Evolutionary conservation across 2,888 invertebrate species (phyloP).

Genomic region (Beris chalybata): DNA sequence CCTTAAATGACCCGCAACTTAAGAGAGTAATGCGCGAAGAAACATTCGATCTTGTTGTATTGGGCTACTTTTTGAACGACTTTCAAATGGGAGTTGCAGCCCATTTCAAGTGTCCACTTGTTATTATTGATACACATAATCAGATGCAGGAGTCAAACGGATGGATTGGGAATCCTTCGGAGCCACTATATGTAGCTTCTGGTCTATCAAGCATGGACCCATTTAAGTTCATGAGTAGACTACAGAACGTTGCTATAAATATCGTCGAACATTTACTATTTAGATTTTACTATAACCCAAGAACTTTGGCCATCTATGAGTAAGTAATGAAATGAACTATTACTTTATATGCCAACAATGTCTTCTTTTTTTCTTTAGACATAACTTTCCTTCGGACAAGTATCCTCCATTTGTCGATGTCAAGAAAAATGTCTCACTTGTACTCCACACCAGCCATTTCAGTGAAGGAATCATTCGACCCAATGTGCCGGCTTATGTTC

Average conservation of each 20-base stretch:
- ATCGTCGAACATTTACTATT: background rate
- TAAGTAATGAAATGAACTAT: background rate
- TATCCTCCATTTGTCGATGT: constrained; percentile 45
- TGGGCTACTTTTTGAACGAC: constrained; percentile 47
- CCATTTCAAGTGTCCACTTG: constrained; percentile 49
- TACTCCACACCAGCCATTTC: constrained; percentile 51
- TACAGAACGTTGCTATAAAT: background rate
- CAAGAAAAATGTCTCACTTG: constrained; percentile 49
- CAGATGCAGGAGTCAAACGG: constrained; percentile 45
- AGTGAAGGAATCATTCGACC: constrained; percentile 50
- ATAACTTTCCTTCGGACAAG: constrained; percentile 42
- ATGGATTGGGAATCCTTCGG: constrained; percentile 48
- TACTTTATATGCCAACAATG: background rate
- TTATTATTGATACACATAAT: constrained; percentile 45
- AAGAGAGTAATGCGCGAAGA: constrained; percentile 40
- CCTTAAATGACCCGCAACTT: constrained; percentile 40
- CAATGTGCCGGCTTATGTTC: constrained; percentile 49
- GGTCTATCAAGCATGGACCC: constrained; percentile 29
- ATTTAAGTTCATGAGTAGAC: constrained; percentile 8
- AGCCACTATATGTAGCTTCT: constrained; percentile 45
- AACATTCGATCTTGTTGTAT: constrained; percentile 47
- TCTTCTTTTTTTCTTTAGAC: constrained; percentile 38
- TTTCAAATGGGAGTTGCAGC: constrained; percentile 41
- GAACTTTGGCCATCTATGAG: background rate
- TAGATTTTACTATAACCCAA: background rate